These are phyloP conservation scores for Drosophila mimica DNA, from an alignment of 2,888 invertebrate species.

Conservation along the genomic window DNA sequence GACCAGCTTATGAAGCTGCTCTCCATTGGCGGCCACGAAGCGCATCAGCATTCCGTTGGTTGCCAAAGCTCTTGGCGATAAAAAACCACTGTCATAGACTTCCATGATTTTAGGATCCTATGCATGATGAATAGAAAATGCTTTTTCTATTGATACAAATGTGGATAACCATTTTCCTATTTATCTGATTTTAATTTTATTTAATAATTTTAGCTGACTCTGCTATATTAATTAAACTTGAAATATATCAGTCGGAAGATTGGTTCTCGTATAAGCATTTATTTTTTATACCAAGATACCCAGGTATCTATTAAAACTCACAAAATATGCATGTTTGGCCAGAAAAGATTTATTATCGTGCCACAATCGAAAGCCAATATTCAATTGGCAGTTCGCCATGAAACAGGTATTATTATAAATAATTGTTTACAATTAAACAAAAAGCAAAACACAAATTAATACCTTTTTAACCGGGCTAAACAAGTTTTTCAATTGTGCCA, in stretches of 20 bases:
- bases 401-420: too few species aligned
- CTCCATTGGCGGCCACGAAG: slow-evolving; percentile 62
- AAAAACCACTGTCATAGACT: slow-evolving; percentile 66
- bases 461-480: neutral
- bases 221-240: too few species aligned
- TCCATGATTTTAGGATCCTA: slow-evolving; percentile 67
- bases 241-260: neutral
- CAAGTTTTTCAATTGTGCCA: neutral
- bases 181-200: neutral
- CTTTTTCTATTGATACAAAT: neutral
- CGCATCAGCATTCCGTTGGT: slow-evolving; percentile 62
- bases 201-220: neutral
- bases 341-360: too few species aligned
- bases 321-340: too few species aligned
- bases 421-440: too few species aligned
- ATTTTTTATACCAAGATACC: neutral
- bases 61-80: slow-evolving; percentile 61
- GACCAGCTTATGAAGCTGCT: slow-evolving; percentile 76
- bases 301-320: neutral
- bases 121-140: neutral
- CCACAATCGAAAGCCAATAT: neutral
- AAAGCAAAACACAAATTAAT: neutral
- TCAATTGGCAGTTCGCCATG: neutral
- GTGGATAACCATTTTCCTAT: neutral
- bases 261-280: too few species aligned